Evolutionary conservation across 2,888 invertebrate genomes (phyloP).

Genomic region (Hesperia comma): DNA sequence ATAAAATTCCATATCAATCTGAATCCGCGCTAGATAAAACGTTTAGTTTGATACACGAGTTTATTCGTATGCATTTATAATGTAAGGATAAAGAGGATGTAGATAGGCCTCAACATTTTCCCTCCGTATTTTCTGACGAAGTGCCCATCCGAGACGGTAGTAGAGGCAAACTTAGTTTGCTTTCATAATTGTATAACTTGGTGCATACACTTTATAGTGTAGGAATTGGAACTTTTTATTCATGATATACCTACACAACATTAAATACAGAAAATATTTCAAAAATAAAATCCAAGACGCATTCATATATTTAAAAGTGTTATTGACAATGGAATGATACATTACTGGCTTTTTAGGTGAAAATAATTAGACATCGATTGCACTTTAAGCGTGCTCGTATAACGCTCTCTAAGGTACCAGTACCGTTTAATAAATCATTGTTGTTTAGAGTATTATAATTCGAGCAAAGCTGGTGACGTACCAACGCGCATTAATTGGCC

Average conservation of each 20-base stretch:
- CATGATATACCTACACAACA: too few relatives aligned
- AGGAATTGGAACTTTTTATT: too few relatives aligned
- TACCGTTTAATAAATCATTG: neutral
- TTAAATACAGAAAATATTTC: too few relatives aligned
- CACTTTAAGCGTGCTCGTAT: slow-evolving; percentile 50
- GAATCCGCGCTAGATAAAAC: neutral
- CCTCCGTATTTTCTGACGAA: too few relatives aligned
- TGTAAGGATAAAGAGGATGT: neutral
- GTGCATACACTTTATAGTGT: too few relatives aligned
- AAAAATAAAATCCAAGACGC: too few relatives aligned
- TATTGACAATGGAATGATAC: slow-evolving; percentile 39
- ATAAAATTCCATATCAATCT: slow-evolving; percentile 4
- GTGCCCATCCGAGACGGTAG: too few relatives aligned
- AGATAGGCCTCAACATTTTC: too few relatives aligned
- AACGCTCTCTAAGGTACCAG: slow-evolving; percentile 52
- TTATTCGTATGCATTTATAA: neutral
- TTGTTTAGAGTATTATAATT: neutral
- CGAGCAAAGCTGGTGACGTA: slow-evolving; percentile 1
- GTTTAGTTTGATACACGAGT: neutral
- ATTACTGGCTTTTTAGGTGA: slow-evolving; percentile 51
- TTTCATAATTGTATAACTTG: too few relatives aligned
- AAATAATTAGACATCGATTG: slow-evolving; percentile 49
- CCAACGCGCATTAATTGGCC: neutral
- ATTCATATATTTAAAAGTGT: neutral
- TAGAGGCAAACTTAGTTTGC: too few relatives aligned